A percentile compares a stretch with the other conserved stretches of the same genome.
Evolutionary conservation across 2,888 invertebrate genomes (phyloP).

Genomic region (Heteromurus nitidus): DNA sequence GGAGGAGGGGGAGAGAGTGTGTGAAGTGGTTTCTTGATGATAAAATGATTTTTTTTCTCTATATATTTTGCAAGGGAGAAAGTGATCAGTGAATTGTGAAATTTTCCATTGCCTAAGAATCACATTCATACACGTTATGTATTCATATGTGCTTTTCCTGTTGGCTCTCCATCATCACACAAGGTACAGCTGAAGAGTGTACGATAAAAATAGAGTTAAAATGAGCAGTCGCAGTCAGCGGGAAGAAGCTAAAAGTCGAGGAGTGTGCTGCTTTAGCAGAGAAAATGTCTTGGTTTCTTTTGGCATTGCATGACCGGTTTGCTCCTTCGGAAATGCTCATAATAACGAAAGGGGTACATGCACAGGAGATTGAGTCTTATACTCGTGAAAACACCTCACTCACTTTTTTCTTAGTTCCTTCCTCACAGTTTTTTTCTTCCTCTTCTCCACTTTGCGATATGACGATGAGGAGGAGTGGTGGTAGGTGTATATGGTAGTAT

Average conservation of each 20-base stretch:
- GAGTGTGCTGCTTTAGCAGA: too few species aligned
- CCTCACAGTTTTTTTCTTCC: too few species aligned
- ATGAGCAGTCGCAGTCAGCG: too few species aligned
- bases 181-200: conserved; percentile 43
- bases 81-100: conserved; percentile 50
- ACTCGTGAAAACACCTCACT: too few species aligned
- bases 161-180: not conserved
- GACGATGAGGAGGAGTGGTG: conserved; percentile 37
- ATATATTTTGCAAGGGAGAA: conserved; percentile 26
- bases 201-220: too few species aligned
- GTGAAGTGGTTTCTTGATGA: conserved; percentile 51
- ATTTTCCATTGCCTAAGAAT: conserved; percentile 38
- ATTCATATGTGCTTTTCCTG: too few species aligned
- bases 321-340: conserved; percentile 40
- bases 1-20: too few species aligned
- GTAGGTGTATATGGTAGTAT: conserved; percentile 37
- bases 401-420: too few species aligned
- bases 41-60: conserved; percentile 49
- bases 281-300: conserved; percentile 43
- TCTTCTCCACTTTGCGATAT: conserved; percentile 30
- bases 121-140: not conserved
- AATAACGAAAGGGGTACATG: too few species aligned
- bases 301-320: conserved; percentile 38
- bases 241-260: too few species aligned
- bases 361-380: too few species aligned